Base-by-base conservation (phyloP, 92 coral and sea anemone species). In the Palythoa heliodiscus region DNA sequence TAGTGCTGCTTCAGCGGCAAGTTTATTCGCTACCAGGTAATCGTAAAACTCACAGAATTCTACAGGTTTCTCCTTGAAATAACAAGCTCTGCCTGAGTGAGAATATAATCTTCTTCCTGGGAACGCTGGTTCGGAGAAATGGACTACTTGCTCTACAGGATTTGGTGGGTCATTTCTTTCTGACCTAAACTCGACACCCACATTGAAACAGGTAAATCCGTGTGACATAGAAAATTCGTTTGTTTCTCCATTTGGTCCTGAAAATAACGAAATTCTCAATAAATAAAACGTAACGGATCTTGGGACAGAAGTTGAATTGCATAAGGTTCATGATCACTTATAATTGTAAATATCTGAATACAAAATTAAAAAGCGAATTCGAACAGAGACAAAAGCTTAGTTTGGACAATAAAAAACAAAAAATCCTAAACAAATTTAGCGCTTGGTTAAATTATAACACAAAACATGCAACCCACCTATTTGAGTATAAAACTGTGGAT, bases 11-110 rank as follows among this genome's bases (percentile, higher is more conserved):
- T 58, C 70, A 57, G 25, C 13, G 48, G 37, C 2, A 64, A 29
- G 64, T 48, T 79, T 58, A 0, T 61, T 61, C n/a, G 16, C 19
- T 79, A 24, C 61, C 12, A 48, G 22, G 20, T 40, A 37, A 47
- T 79, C 60, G 84, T 79, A 79, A 11, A 79, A 47, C 25, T 79
- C 23, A 20, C 39, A 79, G 40, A 63, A 40, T 38, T 79, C 84
- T 79, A 22, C 38, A 40, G 84, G 84, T 11, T 63, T 55, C 52
- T 64, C 52, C 43, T 79, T 66, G 57, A 64, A 43, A 19, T 16
- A 5, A 43, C 61, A 29, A 11, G 43, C 3, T 12, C 20, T 64
- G 20, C 55, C 47, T 47, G 6, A 13, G 10, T 58, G 58, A 43
- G 84, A 29, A 40, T 43, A 73, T 47, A 25, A 12, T 11, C 52